Conservation (phyloP, 2,113 vertebrate genomes). For the cattle (Bos taurus) region DNA sequence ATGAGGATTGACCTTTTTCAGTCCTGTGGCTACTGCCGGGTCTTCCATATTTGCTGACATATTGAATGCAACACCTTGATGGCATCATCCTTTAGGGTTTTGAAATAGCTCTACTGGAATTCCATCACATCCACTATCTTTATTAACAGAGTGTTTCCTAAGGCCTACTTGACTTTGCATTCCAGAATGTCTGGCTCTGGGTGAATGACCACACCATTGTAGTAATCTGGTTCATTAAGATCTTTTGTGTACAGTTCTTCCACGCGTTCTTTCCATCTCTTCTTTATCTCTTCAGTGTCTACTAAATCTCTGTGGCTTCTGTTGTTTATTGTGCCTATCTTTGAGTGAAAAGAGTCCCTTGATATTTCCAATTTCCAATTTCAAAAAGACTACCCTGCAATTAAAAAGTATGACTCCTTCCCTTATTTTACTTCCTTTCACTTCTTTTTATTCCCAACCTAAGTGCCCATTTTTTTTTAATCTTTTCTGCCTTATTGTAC, state of each 20-base stretch:
- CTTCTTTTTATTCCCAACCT: background rate
- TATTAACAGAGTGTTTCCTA: background rate
- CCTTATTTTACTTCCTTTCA: background rate
- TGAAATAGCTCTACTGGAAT: background rate
- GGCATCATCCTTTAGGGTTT: background rate
- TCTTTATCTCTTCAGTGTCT: background rate
- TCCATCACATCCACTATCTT: background rate
- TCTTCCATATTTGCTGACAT: background rate
- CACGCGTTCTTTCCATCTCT: background rate
- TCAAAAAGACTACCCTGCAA: background rate
- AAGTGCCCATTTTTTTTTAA: background rate
- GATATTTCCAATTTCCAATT: background rate
- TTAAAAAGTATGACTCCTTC: background rate
- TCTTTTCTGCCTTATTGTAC: background rate
- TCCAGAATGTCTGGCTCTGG: background rate
- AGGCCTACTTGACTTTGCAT: background rate
- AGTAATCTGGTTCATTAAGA: background rate
- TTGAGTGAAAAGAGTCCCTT: background rate
- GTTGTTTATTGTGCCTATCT: background rate
- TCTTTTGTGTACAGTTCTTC: background rate
- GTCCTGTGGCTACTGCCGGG: background rate
- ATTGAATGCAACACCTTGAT: background rate
- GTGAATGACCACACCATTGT: background rate
- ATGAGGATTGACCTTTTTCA: background rate
- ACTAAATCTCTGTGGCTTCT: background rate